Conservation (phyloP, 64 coral and sea anemone genomes). For the Stichodactyla mertensii region DNA sequence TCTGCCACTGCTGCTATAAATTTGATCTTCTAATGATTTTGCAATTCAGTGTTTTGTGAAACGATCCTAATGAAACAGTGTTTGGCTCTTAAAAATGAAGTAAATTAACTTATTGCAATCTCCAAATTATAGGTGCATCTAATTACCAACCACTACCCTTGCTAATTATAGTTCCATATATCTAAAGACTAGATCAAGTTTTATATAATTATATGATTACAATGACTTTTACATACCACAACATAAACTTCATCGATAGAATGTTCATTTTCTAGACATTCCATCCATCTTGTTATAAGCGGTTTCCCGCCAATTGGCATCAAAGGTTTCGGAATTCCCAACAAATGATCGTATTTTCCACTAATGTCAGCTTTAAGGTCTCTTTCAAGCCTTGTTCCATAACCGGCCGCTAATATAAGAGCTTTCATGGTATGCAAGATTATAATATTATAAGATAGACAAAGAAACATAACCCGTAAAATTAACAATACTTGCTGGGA, state of each 20-base stretch:
- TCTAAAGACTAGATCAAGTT: no score
- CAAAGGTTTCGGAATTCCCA: slow-evolving; percentile 40
- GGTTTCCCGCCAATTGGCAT: slow-evolving; percentile 26
- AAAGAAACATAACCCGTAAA: not conserved
- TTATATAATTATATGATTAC: no score
- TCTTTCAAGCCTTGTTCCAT: slow-evolving; percentile 34
- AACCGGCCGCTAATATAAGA: slow-evolving; percentile 30
- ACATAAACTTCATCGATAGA: slow-evolving; percentile 17
- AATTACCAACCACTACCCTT: no score
- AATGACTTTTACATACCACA: not conserved
- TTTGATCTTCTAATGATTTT: no score
- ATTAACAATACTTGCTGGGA: not conserved
- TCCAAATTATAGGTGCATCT: no score
- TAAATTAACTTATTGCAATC: no score
- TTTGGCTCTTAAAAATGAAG: no score
- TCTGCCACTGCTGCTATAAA: no score
- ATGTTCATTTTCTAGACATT: not conserved
- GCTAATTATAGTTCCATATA: no score
- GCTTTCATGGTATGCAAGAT: slow-evolving; percentile 18
- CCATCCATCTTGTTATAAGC: slow-evolving; percentile 21
- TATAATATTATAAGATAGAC: not conserved
- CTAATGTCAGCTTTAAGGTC: slow-evolving; percentile 24
- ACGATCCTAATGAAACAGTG: no score
- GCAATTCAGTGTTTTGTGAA: no score
- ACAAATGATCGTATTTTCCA: slow-evolving; percentile 12